Percentiles rank a stretch among this genome's conserved stretches.
Conservation (phyloP, 2,113 vertebrate species). For the Channa argus region DNA sequence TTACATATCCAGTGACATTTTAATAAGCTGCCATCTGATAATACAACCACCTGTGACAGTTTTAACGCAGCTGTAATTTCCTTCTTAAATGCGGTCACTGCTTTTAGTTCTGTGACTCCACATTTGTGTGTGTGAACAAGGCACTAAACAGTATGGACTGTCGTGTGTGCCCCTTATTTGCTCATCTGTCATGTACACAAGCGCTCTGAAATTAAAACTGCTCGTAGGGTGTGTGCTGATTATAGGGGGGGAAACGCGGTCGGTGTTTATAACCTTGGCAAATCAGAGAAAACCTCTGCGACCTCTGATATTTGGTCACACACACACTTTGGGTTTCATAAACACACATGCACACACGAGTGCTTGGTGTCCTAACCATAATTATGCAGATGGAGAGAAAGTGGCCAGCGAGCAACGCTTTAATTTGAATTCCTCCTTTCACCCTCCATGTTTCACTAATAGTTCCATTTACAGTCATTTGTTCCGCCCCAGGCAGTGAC, state of each 20-base stretch:
- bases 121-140: neutral
- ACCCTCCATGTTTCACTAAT: constrained; percentile 69
- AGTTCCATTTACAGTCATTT: constrained; percentile 77
- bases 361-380: constrained; percentile 40
- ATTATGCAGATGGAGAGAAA: constrained; percentile 71
- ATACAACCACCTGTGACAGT: constrained; percentile 46
- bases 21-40: constrained; percentile 43
- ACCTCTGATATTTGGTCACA: constrained; percentile 48
- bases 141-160: constrained; percentile 4
- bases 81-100: constrained; percentile 35
- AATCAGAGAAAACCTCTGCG: constrained; percentile 61
- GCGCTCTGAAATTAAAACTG: constrained; percentile 53
- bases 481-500: constrained; percentile 68
- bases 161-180: constrained; percentile 11
- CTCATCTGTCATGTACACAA: constrained; percentile 37
- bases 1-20: constrained; percentile 30
- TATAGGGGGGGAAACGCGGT: constrained; percentile 9
- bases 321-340: constrained; percentile 12
- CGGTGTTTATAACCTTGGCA: constrained; percentile 51
- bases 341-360: constrained; percentile 12
- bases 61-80: constrained; percentile 51
- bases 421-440: constrained; percentile 73
- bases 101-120: neutral
- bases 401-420: constrained; percentile 55
- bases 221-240: constrained; percentile 31